Conservation (phyloP, 1,140 invertebrate species). For the Pogonomyrmex californicus region DNA sequence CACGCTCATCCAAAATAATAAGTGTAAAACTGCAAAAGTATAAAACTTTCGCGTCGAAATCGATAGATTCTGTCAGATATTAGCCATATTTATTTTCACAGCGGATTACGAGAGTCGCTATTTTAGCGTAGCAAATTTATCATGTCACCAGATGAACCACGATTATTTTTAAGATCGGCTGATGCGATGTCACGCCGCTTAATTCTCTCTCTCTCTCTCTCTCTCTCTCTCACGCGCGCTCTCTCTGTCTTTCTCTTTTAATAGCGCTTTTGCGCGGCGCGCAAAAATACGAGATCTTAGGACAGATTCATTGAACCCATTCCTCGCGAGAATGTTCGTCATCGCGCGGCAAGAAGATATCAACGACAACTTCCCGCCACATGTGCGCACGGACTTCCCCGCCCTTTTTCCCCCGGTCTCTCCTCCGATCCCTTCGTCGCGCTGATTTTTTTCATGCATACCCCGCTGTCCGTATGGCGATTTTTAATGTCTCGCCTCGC, state of each 20-base stretch:
- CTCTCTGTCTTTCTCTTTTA: constrained; percentile 20
- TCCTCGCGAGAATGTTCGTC: constrained; percentile 63
- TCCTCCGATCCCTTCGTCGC: constrained; percentile 51
- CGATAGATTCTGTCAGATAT: background rate
- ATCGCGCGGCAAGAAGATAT: constrained; percentile 74
- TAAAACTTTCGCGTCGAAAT: background rate
- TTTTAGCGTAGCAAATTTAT: background rate
- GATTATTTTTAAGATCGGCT: constrained; percentile 67
- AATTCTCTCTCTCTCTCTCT: background rate
- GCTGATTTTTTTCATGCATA: constrained; percentile 48
- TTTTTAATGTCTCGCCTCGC: constrained; percentile 58
- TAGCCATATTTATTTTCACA: background rate
- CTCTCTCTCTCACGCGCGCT: no score
- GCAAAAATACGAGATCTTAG: constrained; percentile 58
- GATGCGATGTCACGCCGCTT: constrained; percentile 39
- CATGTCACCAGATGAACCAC: constrained; percentile 9
- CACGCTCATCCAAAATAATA: background rate
- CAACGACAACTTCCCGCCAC: constrained; percentile 79
- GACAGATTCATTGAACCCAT: constrained; percentile 76
- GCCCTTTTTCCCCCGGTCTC: constrained; percentile 27
- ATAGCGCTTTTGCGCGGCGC: constrained; percentile 28
- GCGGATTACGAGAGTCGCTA: background rate
- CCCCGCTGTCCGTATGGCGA: constrained; percentile 50
- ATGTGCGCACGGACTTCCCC: constrained; percentile 68
- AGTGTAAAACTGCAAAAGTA: background rate